Evolutionary conservation across 2,888 invertebrate genomes (phyloP).

Genomic region (Hypselothyrea guttata): DNA sequence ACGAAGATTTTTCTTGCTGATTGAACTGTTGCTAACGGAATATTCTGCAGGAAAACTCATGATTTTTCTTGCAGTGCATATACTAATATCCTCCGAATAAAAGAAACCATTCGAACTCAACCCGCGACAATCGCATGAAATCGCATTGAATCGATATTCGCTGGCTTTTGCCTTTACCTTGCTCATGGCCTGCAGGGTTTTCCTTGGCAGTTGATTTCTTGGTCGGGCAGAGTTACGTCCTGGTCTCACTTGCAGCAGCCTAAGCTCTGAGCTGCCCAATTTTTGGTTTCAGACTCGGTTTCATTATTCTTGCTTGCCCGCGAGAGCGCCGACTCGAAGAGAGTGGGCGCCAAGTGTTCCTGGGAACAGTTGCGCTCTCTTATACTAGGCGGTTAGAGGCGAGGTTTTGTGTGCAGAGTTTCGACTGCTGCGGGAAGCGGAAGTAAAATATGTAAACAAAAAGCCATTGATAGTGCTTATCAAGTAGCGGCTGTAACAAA

Average conservation of each 20-base stretch:
- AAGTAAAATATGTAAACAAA: constrained; percentile 46
- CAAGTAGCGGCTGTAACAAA: constrained; percentile 37
- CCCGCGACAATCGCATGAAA: constrained; percentile 36
- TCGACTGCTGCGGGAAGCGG: constrained; percentile 12
- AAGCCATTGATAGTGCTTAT: constrained; percentile 59
- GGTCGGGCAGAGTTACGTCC: constrained; percentile 8
- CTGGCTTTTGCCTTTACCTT: constrained; percentile 8
- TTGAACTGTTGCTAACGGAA: too few species aligned
- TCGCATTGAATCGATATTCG: constrained; percentile 62
- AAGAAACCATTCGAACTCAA: neutral
- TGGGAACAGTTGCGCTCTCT: constrained; percentile 41
- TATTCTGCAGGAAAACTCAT: too few species aligned
- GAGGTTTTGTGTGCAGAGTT: neutral
- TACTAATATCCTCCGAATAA: too few species aligned
- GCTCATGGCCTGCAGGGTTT: constrained; percentile 20
- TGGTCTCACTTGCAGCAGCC: constrained; percentile 29
- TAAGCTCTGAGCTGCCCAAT: constrained; percentile 29
- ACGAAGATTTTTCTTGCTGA: too few species aligned
- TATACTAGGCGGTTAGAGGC: constrained; percentile 18
- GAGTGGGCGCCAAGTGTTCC: constrained; percentile 9
- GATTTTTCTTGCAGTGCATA: too few species aligned
- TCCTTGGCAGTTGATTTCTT: constrained; percentile 34
- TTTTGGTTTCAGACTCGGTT: constrained; percentile 34
- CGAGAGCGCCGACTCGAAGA: constrained; percentile 45
- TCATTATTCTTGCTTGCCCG: too few species aligned